These are phyloP conservation scores for Ephydatia muelleri DNA, from an alignment of 37 sponge, comb jelly and placozoan species.

Conservation along the genomic window DNA sequence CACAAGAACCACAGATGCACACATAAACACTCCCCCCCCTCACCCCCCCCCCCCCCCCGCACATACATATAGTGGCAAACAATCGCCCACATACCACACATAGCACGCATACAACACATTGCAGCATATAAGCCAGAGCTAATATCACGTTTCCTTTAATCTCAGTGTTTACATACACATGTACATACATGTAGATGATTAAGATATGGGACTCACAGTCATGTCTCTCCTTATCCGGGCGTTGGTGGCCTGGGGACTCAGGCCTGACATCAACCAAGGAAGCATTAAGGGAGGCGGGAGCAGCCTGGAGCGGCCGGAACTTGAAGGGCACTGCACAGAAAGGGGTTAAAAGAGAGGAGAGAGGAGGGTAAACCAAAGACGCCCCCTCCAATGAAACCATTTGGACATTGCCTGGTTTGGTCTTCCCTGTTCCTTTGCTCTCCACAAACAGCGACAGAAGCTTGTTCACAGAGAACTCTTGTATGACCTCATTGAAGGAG, in stretches of 20 bases:
- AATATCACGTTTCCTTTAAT: too few relatives aligned
- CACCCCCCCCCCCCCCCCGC: too few relatives aligned
- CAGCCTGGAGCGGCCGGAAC: neutral
- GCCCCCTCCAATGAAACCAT: neutral
- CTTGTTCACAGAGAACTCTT: conserved; percentile 41
- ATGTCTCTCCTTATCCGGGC: neutral
- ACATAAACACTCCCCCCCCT: too few relatives aligned
- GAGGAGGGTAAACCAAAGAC: neutral
- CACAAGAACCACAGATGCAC: too few relatives aligned
- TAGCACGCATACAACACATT: neutral
- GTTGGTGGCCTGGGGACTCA: neutral
- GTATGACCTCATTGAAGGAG: conserved; percentile 28
- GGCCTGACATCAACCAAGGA: neutral
- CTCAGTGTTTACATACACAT: too few relatives aligned
- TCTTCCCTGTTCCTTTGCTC: conserved; percentile 68
- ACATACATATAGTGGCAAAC: neutral
- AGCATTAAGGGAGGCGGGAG: neutral
- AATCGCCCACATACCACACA: neutral
- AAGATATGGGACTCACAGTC: neutral
- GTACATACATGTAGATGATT: neutral
- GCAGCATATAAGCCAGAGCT: too few relatives aligned
- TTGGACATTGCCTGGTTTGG: conserved; percentile 51
- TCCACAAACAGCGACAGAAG: conserved; percentile 43
- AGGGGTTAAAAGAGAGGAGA: neutral
- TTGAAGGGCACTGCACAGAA: conserved; percentile 3